Evolutionary conservation across 2,113 vertebrate species (phyloP).

Genomic region (Hyla sarda): DNA sequence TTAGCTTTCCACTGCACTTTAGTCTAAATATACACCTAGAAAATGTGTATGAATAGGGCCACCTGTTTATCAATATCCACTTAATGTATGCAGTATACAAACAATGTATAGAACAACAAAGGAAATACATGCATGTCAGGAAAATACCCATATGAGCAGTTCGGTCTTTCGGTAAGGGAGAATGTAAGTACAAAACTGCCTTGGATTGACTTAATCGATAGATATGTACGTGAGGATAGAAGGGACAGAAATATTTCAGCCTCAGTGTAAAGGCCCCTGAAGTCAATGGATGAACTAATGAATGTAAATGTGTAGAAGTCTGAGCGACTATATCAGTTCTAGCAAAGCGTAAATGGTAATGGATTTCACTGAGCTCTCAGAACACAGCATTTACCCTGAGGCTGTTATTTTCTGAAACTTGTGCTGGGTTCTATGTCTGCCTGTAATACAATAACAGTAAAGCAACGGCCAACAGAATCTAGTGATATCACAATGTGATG

Average conservation of each 20-base stretch:
- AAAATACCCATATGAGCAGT: constrained; percentile 1
- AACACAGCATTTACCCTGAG: neutral
- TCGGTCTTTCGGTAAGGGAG: neutral
- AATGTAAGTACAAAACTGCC: constrained; percentile 22
- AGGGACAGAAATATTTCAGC: constrained; percentile 20
- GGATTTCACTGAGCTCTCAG: constrained; percentile 6
- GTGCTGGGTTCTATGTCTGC: neutral
- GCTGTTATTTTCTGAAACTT: neutral
- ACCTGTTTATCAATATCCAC: neutral
- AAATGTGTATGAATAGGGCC: neutral
- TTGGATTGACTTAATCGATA: constrained; percentile 43
- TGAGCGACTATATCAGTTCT: constrained; percentile 25
- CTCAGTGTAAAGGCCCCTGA: constrained; percentile 21
- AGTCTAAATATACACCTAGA: too few species aligned
- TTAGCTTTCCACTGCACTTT: too few species aligned
- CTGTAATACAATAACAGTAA: neutral
- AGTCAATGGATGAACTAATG: constrained; percentile 30
- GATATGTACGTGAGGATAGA: constrained; percentile 5
- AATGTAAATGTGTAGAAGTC: constrained; percentile 34
- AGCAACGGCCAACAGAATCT: neutral
- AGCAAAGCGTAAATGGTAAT: constrained; percentile 10
- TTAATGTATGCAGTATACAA: neutral
- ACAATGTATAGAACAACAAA: neutral
- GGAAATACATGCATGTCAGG: neutral
- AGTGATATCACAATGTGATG: neutral